Evolutionary conservation across 2,888 invertebrate species (phyloP).

Genomic region (Dynastes tityus): DNA sequence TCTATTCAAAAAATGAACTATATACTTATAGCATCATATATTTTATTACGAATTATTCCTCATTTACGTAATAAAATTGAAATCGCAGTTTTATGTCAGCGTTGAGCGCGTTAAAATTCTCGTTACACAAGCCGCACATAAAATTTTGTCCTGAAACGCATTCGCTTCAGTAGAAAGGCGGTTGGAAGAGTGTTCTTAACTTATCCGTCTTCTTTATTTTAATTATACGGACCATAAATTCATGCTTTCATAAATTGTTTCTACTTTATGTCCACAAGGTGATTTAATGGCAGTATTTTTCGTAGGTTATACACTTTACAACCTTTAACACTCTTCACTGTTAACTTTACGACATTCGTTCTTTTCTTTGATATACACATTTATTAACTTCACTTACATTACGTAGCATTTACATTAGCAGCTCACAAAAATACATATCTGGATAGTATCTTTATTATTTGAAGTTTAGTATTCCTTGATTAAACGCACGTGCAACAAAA

Average conservation of each 20-base stretch:
- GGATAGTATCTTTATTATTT: neutral
- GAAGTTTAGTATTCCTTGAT: no score
- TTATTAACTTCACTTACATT: conserved; percentile 5
- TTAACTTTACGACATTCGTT: conserved; percentile 4
- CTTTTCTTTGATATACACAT: neutral
- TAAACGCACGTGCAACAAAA: no score
- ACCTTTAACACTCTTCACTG: conserved; percentile 1
- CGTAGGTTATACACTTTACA: neutral
- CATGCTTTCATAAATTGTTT: conserved; percentile 19
- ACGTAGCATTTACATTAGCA: neutral
- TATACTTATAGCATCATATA: no score
- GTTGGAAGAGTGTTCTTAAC: neutral
- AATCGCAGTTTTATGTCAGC: conserved; percentile 14
- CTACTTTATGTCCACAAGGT: conserved; percentile 3
- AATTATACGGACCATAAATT: conserved; percentile 30
- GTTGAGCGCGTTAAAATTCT: conserved; percentile 2
- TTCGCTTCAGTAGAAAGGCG: neutral
- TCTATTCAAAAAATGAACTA: no score
- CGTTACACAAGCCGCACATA: conserved; percentile 11
- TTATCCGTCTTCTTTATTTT: conserved; percentile 18
- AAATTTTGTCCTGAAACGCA: conserved; percentile 22
- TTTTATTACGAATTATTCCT: neutral
- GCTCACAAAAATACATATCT: neutral
- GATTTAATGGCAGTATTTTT: conserved; percentile 12
- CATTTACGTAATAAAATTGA: conserved; percentile 4